phyloP scores from a whole-genome alignment of 2,888 invertebrate genomes.

The Synanthedon tipuliformis region DNA sequence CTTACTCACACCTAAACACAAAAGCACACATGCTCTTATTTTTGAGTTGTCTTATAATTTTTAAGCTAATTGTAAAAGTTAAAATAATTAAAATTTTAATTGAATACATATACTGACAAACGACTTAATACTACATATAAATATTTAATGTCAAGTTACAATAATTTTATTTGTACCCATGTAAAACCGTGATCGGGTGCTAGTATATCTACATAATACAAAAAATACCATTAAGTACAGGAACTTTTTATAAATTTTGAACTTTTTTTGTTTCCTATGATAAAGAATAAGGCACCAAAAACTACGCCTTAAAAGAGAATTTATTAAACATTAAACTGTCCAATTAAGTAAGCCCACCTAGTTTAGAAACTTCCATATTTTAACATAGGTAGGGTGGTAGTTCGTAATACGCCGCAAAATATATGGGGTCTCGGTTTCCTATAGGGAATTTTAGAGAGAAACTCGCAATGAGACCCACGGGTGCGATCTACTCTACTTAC shows the following conservation, averaged over 20 bases:
- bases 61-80: no score
- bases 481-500: constrained; percentile 47
- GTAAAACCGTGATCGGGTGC: not conserved
- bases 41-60: no score
- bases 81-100: no score
- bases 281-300: no score
- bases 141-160: constrained; percentile 1
- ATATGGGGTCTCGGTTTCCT: constrained; percentile 34
- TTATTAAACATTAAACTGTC: constrained; percentile 50
- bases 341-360: constrained; percentile 44
- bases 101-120: no score
- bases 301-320: constrained; percentile 24
- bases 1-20: no score
- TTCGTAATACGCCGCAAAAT: constrained; percentile 46
- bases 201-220: not conserved
- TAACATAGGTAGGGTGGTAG: constrained; percentile 40
- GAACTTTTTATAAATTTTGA: constrained; percentile 1
- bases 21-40: no score
- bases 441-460: constrained; percentile 32
- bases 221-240: constrained; percentile 8
- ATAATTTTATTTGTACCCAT: no score
- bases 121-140: constrained; percentile 12
- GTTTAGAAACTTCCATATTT: constrained; percentile 39
- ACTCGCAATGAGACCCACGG: constrained; percentile 41
- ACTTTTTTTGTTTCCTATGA: no score